Conservation (phyloP, 2,113 vertebrate species). For the Tyrannus savana region DNA sequence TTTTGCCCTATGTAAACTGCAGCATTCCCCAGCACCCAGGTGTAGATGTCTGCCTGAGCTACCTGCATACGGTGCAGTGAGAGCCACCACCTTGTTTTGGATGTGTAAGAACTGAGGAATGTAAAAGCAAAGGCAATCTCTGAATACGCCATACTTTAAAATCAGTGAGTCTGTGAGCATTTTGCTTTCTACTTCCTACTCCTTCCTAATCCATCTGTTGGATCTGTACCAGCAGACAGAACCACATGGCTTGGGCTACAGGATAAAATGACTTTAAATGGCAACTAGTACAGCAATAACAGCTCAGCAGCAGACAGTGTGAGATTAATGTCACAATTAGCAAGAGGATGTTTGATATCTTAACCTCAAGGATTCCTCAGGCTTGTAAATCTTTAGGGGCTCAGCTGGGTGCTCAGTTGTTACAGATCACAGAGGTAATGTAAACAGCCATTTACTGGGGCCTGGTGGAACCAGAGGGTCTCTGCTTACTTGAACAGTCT, state of each 20-base stretch:
- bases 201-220: constrained; percentile 9
- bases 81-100: background rate
- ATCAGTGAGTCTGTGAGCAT: background rate
- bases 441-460: background rate
- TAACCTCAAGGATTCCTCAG: constrained; percentile 21
- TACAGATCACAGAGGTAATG: background rate
- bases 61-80: background rate
- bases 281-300: constrained; percentile 32
- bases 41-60: background rate
- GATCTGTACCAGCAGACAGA: constrained; percentile 20
- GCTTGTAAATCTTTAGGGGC: constrained; percentile 32
- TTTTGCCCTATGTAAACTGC: background rate
- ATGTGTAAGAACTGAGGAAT: background rate
- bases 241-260: constrained; percentile 18
- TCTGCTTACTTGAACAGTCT: background rate
- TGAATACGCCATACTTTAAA: background rate
- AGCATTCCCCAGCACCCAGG: background rate
- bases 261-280: constrained; percentile 66
- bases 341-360: constrained; percentile 47
- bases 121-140: background rate
- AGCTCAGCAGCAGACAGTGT: constrained; percentile 42
- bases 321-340: constrained; percentile 57
- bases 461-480: background rate
- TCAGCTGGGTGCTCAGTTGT: background rate
- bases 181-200: constrained; percentile 13